phyloP scores from a whole-genome alignment of 2,113 vertebrate genomes.

The Lagopus leucura region DNA sequence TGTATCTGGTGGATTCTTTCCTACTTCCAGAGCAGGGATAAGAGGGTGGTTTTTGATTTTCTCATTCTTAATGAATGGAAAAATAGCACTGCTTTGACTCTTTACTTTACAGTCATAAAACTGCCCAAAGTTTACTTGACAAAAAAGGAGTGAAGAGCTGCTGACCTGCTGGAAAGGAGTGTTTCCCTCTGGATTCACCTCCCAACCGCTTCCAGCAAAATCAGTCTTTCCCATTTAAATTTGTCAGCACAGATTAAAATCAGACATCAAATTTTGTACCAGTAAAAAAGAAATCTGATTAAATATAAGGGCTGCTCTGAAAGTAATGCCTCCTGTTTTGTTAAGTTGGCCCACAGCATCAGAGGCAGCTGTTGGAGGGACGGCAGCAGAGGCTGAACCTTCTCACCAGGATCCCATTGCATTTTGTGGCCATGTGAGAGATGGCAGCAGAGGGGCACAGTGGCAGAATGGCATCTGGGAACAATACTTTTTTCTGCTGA shows the following conservation, averaged over 20 bases:
- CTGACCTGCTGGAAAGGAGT: background rate
- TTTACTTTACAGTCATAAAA: background rate
- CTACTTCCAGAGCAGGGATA: background rate
- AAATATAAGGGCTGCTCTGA: background rate
- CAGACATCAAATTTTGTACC: background rate
- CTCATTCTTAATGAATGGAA: background rate
- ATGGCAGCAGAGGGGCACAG: too few species aligned
- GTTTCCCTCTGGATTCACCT: background rate
- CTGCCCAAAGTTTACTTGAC: background rate
- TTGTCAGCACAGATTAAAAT: background rate
- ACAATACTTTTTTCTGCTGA: background rate
- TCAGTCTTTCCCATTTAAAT: background rate
- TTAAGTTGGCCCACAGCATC: too few species aligned
- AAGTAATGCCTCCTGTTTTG: background rate
- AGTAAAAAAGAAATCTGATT: background rate
- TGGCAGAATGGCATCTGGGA: background rate
- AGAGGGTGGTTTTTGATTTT: background rate
- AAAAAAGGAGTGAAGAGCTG: background rate
- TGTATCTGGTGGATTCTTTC: background rate
- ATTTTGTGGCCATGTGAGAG: too few species aligned
- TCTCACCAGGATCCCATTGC: too few species aligned
- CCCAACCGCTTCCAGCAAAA: background rate
- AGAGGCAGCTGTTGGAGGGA: too few species aligned
- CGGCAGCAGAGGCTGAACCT: too few species aligned
- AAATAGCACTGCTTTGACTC: background rate